Conservation (phyloP, 2,888 invertebrate genomes). For the Polymixis flavicincta region DNA sequence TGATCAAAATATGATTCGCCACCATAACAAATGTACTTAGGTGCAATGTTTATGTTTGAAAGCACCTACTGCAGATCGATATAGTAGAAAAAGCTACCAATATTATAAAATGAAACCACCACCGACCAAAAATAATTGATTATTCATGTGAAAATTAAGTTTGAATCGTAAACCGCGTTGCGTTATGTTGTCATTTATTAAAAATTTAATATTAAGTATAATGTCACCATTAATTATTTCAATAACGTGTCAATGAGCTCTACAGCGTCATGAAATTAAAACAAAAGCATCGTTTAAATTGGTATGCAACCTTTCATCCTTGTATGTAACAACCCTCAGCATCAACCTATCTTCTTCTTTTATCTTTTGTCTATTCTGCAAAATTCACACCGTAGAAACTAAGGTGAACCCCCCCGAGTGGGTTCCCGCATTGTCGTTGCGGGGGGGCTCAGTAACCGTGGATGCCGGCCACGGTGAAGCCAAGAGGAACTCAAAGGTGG, state of each 20-base stretch:
- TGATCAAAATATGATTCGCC: no score
- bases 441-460: no score
- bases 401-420: no score
- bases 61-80: not conserved
- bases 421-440: no score
- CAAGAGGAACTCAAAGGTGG: no score
- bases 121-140: constrained; percentile 35
- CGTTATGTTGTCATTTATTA: constrained; percentile 29
- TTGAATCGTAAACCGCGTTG: constrained; percentile 17
- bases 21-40: not conserved
- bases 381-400: not conserved
- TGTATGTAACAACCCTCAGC: not conserved
- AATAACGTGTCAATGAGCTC: constrained; percentile 30
- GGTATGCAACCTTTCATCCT: not conserved
- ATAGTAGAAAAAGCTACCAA: not conserved
- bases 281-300: constrained; percentile 25
- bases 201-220: constrained; percentile 12
- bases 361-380: not conserved
- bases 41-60: not conserved
- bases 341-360: no score
- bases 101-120: constrained; percentile 9
- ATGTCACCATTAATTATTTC: constrained; percentile 36
- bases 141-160: constrained; percentile 41
- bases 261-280: constrained; percentile 25
- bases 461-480: no score